phyloP scores from a whole-genome alignment of 1,140 invertebrate genomes.

The Cephus cinctus region DNA sequence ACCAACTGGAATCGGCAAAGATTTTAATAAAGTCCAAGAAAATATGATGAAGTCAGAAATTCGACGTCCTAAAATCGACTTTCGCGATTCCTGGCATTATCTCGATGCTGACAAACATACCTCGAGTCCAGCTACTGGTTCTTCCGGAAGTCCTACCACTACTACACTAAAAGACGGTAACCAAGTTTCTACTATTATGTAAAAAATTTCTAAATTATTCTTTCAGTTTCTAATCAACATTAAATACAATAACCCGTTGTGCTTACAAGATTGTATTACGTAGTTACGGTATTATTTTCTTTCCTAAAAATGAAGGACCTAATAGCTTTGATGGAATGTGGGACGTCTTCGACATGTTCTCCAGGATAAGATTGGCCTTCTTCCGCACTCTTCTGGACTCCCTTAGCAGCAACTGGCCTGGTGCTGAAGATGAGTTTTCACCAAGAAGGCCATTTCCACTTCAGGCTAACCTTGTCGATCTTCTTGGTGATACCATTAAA shows the following conservation, averaged over 20 bases:
- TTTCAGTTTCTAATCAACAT: too few species aligned
- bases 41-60: neutral
- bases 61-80: neutral
- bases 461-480: slow-evolving; percentile 5
- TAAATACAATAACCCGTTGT: too few species aligned
- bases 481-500: slow-evolving; percentile 22
- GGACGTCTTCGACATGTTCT: slow-evolving; percentile 32
- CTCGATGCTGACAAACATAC: too few species aligned
- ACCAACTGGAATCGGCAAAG: neutral
- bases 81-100: too few species aligned
- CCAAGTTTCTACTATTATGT: too few species aligned
- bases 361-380: slow-evolving; percentile 27
- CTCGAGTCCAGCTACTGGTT: too few species aligned
- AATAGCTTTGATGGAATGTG: slow-evolving; percentile 16
- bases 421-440: neutral
- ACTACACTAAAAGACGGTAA: too few species aligned
- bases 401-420: slow-evolving; percentile 3
- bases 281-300: neutral
- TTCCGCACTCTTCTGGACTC: slow-evolving; percentile 28
- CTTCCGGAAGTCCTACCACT: too few species aligned
- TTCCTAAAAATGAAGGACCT: neutral
- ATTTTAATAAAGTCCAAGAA: neutral
- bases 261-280: neutral
- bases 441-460: neutral
- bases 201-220: too few species aligned